Evolutionary conservation across 2,888 invertebrate genomes (phyloP).

Genomic region (Aleiodes testaceus): DNA sequence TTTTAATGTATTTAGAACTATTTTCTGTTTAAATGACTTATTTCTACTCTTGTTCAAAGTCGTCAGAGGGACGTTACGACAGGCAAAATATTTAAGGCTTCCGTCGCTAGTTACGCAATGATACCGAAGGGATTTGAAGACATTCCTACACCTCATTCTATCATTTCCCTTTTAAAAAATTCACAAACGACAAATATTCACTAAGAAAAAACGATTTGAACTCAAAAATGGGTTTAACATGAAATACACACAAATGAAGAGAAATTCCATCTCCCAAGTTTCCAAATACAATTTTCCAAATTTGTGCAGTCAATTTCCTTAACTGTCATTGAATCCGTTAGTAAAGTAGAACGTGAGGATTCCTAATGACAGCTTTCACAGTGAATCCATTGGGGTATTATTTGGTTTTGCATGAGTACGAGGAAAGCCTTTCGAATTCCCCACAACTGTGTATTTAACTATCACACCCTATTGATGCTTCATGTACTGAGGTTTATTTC

Average conservation of each 20-base stretch:
- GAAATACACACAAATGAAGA: background rate
- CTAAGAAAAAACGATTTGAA: too few species aligned
- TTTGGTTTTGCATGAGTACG: constrained; percentile 8
- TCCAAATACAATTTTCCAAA: background rate
- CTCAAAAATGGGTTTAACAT: background rate
- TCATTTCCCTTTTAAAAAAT: too few species aligned
- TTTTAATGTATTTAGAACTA: too few species aligned
- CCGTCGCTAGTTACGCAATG: background rate
- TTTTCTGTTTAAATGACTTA: background rate
- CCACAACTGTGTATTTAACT: too few species aligned
- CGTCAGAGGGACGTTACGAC: background rate
- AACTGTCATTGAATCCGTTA: background rate
- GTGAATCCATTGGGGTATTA: background rate
- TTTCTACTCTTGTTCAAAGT: background rate
- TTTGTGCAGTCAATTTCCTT: background rate
- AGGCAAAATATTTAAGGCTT: constrained; percentile 4
- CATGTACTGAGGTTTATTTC: background rate
- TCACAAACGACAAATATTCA: too few species aligned
- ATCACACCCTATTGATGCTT: too few species aligned
- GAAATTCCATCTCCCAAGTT: background rate
- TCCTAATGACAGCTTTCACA: constrained; percentile 18
- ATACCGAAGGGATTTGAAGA: constrained; percentile 4
- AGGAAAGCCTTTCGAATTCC: constrained; percentile 1
- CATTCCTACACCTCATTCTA: too few species aligned
- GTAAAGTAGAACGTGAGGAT: constrained; percentile 32